phyloP scores from a whole-genome alignment of 2,888 invertebrate genomes.

The Archaeoteleia sp. region DNA sequence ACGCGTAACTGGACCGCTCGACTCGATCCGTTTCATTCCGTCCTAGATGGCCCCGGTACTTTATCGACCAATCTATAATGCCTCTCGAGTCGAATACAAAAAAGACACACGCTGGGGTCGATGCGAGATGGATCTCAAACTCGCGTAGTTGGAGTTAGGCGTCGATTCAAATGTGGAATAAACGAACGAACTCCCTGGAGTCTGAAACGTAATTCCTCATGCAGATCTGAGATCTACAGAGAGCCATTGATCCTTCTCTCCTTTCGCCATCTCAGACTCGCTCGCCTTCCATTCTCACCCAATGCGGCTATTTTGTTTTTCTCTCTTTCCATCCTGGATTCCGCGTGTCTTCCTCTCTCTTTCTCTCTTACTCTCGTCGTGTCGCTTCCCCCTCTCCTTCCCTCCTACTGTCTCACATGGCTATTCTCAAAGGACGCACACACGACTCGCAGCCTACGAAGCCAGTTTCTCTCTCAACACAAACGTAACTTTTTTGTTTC shows the following conservation, averaged over 20 bases:
- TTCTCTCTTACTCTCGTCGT: not conserved
- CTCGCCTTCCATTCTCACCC: conserved; percentile 42
- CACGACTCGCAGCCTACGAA: not conserved
- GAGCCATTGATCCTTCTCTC: conserved; percentile 24
- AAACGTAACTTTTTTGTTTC: conserved; percentile 18
- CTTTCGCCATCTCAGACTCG: conserved; percentile 8
- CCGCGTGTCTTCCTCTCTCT: conserved; percentile 5
- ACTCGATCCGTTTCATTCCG: too few relatives aligned
- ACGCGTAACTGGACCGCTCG: too few relatives aligned
- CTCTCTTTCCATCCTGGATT: conserved; percentile 14
- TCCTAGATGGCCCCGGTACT: too few relatives aligned
- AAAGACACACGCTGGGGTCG: too few relatives aligned
- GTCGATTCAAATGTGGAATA: too few relatives aligned
- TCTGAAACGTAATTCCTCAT: conserved; percentile 8
- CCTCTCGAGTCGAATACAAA: too few relatives aligned
- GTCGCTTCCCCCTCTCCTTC: not conserved
- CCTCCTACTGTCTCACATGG: conserved; percentile 21
- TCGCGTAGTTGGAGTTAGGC: too few relatives aligned
- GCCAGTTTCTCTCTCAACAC: conserved; percentile 28
- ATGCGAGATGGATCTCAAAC: too few relatives aligned
- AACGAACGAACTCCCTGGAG: not conserved
- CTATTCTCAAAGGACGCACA: conserved; percentile 12
- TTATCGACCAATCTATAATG: too few relatives aligned
- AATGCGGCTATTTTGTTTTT: conserved; percentile 24
- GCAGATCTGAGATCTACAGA: conserved; percentile 3